phyloP scores from a whole-genome alignment of 2,113 vertebrate genomes.

The Hydropotes inermis region DNA sequence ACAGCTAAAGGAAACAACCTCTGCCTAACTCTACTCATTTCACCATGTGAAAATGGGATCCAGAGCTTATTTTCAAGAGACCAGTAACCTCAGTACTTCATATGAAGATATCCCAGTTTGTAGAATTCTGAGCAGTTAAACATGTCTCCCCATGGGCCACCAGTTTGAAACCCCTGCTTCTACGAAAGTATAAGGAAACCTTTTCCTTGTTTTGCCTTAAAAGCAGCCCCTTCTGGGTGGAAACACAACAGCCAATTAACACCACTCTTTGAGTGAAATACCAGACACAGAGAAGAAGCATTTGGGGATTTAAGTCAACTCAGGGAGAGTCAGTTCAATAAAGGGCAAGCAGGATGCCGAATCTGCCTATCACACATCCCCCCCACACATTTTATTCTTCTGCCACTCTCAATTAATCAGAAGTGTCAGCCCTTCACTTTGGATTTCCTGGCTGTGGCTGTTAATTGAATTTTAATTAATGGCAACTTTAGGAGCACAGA shows the following conservation, averaged over 20 bases:
- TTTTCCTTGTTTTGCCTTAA: not conserved
- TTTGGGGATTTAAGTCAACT: not conserved
- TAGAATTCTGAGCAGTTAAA: not conserved
- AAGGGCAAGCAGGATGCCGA: not conserved
- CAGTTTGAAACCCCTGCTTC: not conserved
- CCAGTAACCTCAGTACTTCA: not conserved
- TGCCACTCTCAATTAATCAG: constrained; percentile 35
- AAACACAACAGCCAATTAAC: not conserved
- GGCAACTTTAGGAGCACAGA: not conserved
- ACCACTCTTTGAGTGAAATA: constrained; percentile 1
- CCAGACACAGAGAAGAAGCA: not conserved
- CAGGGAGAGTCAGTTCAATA: not conserved
- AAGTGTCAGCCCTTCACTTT: constrained; percentile 32
- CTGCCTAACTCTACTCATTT: not conserved
- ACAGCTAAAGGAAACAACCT: not conserved
- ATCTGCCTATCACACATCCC: not conserved
- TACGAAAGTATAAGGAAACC: not conserved
- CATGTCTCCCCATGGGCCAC: not conserved
- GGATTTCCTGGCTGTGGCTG: constrained; percentile 11
- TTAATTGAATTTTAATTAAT: constrained; percentile 65
- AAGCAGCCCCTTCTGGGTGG: not conserved
- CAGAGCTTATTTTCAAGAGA: not conserved
- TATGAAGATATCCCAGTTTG: not conserved
- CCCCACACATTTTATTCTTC: not conserved
- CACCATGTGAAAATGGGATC: not conserved